Percentiles rank a stretch among this genome's conserved stretches.
phyloP scores from a whole-genome alignment of 1,140 invertebrate species.

The Scaptomyza pallida region DNA sequence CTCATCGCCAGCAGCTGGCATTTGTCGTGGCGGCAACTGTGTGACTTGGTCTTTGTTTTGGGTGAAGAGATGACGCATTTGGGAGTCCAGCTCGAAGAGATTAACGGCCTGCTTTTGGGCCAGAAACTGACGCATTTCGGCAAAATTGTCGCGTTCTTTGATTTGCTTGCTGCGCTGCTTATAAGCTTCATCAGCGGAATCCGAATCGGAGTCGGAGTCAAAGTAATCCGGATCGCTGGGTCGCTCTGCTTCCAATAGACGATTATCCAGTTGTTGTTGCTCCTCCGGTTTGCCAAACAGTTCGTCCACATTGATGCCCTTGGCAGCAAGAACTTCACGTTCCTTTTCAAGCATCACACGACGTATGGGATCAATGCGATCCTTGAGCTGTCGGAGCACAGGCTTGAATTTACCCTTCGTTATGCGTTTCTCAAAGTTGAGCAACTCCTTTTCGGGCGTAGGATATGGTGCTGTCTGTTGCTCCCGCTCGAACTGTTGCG shows the following conservation, averaged over 20 bases:
- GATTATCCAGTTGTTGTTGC: slow-evolving; percentile 53
- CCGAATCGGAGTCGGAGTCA: slow-evolving; percentile 52
- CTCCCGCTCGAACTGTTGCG: slow-evolving; percentile 54
- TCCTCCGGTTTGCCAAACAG: slow-evolving; percentile 64
- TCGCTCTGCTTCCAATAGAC: slow-evolving; percentile 34
- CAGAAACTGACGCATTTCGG: slow-evolving; percentile 82
- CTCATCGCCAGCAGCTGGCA: slow-evolving; percentile 44
- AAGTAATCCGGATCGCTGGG: slow-evolving; percentile 18
- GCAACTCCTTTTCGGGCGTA: slow-evolving; percentile 69
- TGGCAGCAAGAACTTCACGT: slow-evolving; percentile 71
- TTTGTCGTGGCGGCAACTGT: slow-evolving; percentile 19
- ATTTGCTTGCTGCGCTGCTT: slow-evolving; percentile 62
- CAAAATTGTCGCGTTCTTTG: slow-evolving; percentile 81
- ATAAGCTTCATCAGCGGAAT: slow-evolving; percentile 60
- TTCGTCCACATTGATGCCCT: slow-evolving; percentile 81
- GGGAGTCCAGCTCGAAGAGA: slow-evolving; percentile 62
- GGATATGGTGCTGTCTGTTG: slow-evolving; percentile 63
- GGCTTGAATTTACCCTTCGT: slow-evolving; percentile 77
- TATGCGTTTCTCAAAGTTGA: slow-evolving; percentile 79
- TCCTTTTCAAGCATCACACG: slow-evolving; percentile 81
- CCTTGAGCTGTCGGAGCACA: slow-evolving; percentile 76
- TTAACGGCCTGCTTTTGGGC: slow-evolving; percentile 77
- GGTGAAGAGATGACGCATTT: slow-evolving; percentile 64
- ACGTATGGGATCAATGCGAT: slow-evolving; percentile 81
- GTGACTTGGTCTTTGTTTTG: slow-evolving; percentile 44